Percentiles rank a stretch among this genome's conserved stretches.
Conservation (phyloP, 2,797 vertebrate species). For the Crocidura indochinensis region DNA sequence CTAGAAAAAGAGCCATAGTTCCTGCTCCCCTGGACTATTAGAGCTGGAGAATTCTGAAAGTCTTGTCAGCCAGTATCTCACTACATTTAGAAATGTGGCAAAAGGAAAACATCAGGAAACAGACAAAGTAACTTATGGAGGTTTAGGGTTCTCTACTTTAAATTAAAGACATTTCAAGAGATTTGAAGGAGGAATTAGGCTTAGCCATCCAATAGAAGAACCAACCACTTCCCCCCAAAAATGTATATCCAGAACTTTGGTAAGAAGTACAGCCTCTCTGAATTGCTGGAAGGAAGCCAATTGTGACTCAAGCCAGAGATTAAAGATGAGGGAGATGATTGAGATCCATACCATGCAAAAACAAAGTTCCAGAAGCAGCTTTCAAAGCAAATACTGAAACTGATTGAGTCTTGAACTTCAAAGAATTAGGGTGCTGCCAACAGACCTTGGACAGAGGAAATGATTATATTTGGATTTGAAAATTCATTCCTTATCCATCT, state of each 20-base stretch:
- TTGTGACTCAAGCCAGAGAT: background rate
- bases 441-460: background rate
- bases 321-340: too few species aligned
- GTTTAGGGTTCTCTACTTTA: background rate
- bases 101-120: background rate
- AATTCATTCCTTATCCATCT: background rate
- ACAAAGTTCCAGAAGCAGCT: background rate
- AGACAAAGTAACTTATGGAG: background rate
- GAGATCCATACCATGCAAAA: too few species aligned
- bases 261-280: background rate
- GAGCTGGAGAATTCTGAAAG: background rate
- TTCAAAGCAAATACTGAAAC: background rate
- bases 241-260: background rate
- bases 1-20: background rate
- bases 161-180: too few species aligned
- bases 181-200: background rate
- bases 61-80: background rate
- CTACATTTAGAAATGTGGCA: background rate
- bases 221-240: background rate
- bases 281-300: background rate
- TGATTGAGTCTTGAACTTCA: constrained; percentile 35
- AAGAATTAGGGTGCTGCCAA: background rate
- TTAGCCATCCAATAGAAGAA: background rate
- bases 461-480: background rate
- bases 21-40: background rate